Evolutionary conservation across 2,113 vertebrate genomes (phyloP).

Genomic region (Thryonomys swinderianus): DNA sequence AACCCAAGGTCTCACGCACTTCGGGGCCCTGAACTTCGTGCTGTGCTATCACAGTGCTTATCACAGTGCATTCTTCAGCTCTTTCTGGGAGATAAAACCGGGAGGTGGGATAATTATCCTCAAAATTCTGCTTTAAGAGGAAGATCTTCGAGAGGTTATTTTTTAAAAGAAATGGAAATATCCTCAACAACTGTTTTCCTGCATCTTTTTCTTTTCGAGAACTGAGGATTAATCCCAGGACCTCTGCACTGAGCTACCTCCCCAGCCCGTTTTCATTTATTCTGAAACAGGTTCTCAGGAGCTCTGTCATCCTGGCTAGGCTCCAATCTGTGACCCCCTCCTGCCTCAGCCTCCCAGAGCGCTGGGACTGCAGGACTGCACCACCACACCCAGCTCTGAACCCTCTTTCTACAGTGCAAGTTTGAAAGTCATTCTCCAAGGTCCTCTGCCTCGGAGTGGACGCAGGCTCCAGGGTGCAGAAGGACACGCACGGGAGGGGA

Average conservation of each 20-base stretch:
- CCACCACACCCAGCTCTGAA: background rate
- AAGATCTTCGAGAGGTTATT: background rate
- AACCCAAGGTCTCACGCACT: background rate
- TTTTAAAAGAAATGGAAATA: background rate
- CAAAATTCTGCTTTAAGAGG: background rate
- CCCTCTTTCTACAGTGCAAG: background rate
- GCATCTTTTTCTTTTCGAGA: background rate
- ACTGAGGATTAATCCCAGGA: background rate
- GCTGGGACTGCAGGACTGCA: background rate
- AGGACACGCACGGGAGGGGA: background rate
- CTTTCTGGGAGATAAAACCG: conserved; percentile 14
- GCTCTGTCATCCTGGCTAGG: background rate
- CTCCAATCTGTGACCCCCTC: background rate
- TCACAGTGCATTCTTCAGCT: background rate
- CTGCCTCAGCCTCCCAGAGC: background rate
- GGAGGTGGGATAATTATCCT: background rate
- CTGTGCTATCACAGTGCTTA: background rate
- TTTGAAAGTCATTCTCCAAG: background rate
- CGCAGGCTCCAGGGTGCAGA: background rate
- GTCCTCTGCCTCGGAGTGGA: background rate
- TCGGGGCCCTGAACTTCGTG: background rate
- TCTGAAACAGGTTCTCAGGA: background rate
- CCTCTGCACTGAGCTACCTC: background rate
- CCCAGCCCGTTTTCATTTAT: background rate
- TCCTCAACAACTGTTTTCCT: background rate